Evolutionary conservation across 2,113 vertebrate genomes (phyloP).

Genomic region (Engraulis encrasicolus): DNA sequence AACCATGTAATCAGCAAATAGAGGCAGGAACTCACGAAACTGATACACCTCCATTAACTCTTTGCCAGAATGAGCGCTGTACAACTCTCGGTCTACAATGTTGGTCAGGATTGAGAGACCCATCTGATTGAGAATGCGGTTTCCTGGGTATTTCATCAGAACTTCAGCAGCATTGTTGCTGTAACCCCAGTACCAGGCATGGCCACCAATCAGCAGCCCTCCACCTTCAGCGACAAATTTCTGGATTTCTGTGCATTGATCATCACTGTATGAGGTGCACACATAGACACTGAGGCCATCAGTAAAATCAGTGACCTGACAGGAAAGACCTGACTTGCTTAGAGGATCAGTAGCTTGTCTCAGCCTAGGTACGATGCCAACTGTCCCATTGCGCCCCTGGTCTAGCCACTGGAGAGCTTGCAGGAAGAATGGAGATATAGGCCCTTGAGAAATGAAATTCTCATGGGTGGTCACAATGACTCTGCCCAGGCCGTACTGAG

Average conservation of each 20-base stretch:
- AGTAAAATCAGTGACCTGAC: neutral
- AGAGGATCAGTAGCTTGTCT: neutral
- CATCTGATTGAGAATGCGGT: slow-evolving; percentile 83
- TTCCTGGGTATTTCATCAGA: slow-evolving; percentile 77
- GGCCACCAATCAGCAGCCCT: slow-evolving; percentile 82
- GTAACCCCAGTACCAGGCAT: slow-evolving; percentile 81
- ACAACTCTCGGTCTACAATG: slow-evolving; percentile 51
- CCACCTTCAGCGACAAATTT: slow-evolving; percentile 80
- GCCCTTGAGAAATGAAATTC: slow-evolving; percentile 52
- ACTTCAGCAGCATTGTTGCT: slow-evolving; percentile 51
- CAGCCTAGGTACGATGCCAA: slow-evolving; percentile 48
- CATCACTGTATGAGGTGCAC: slow-evolving; percentile 53
- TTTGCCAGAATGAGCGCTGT: slow-evolving; percentile 41
- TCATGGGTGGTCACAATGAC: slow-evolving; percentile 73
- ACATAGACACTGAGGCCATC: slow-evolving; percentile 27
- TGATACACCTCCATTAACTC: slow-evolving; percentile 72
- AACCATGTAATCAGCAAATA: slow-evolving; percentile 74
- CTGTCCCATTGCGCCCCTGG: slow-evolving; percentile 57
- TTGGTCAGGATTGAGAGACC: slow-evolving; percentile 80
- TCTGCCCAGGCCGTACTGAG: slow-evolving; percentile 73
- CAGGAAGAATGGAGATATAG: slow-evolving; percentile 62
- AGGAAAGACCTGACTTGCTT: slow-evolving; percentile 17
- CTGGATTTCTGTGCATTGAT: slow-evolving; percentile 53
- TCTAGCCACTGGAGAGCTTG: slow-evolving; percentile 78
- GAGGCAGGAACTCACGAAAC: slow-evolving; percentile 77